Conservation (phyloP, 2,113 vertebrate species). For the Carollia perspicillata region DNA sequence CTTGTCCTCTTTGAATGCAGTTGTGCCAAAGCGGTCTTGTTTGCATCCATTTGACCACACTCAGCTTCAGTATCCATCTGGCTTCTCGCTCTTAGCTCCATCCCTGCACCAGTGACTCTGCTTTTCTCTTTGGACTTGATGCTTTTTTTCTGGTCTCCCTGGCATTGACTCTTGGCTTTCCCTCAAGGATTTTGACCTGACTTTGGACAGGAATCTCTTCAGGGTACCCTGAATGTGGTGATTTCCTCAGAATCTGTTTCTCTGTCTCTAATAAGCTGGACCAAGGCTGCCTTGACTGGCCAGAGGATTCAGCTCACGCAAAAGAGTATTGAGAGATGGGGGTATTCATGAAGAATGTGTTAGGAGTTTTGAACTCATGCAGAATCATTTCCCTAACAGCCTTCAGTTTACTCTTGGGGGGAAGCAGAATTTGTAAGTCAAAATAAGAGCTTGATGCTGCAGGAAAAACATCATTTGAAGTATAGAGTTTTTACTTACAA, state of each 20-base stretch:
- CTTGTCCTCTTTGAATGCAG: neutral
- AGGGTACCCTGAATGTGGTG: neutral
- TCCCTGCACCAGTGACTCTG: slow-evolving; percentile 31
- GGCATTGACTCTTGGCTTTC: slow-evolving; percentile 34
- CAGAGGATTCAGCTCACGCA: slow-evolving; percentile 5
- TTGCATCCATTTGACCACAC: neutral
- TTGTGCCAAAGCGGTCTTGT: slow-evolving; percentile 6
- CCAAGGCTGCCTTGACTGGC: neutral
- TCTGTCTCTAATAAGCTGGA: neutral
- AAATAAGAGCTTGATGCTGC: neutral
- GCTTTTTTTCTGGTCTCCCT: neutral
- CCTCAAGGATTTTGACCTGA: slow-evolving; percentile 6
- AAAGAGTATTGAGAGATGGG: neutral
- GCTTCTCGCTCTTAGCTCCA: slow-evolving; percentile 1
- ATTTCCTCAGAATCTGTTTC: slow-evolving; percentile 27
- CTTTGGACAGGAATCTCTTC: slow-evolving; percentile 19
- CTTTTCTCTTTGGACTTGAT: slow-evolving; percentile 16
- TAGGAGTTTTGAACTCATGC: slow-evolving; percentile 24
- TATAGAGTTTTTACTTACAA: neutral
- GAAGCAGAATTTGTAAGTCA: slow-evolving; percentile 29
- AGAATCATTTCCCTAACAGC: slow-evolving; percentile 13
- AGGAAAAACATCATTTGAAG: neutral
- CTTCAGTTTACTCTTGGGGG: slow-evolving; percentile 14
- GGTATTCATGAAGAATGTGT: neutral
- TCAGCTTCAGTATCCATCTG: slow-evolving; percentile 16